Conservation (phyloP, 2,888 invertebrate genomes). For the Neoscelio sp. region DNA sequence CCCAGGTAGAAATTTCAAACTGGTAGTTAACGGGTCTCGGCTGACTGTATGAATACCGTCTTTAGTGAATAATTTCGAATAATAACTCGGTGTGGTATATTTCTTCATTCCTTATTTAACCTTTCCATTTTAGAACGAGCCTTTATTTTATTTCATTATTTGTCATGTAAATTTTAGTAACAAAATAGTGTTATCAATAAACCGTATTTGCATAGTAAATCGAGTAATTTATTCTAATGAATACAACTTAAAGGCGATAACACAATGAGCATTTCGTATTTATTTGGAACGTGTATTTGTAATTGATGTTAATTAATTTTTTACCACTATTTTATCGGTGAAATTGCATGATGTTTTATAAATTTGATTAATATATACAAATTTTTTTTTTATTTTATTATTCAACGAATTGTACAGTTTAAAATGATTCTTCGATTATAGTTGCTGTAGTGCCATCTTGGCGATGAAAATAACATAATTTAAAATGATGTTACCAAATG, state of each 20-base stretch:
- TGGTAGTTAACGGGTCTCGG: conserved; percentile 9
- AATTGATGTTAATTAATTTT: too few species aligned
- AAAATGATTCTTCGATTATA: too few species aligned
- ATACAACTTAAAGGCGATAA: neutral
- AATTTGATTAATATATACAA: too few species aligned
- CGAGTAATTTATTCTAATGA: conserved; percentile 2
- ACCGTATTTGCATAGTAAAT: neutral
- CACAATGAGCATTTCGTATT: too few species aligned
- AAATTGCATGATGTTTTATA: too few species aligned
- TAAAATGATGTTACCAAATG: too few species aligned
- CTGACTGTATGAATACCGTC: conserved; percentile 22
- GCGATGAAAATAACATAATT: too few species aligned
- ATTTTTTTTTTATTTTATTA: too few species aligned
- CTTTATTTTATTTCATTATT: conserved; percentile 8
- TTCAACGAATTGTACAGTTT: too few species aligned
- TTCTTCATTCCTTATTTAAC: conserved; percentile 35
- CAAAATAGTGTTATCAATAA: conserved; percentile 5
- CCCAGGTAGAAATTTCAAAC: conserved; percentile 47
- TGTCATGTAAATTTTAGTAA: conserved; percentile 36
- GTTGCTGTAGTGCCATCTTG: too few species aligned
- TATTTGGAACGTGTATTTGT: too few species aligned
- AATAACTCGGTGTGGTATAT: conserved; percentile 21
- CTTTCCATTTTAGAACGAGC: conserved; percentile 18
- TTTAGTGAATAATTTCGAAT: conserved; percentile 39
- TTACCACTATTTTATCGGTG: too few species aligned